Percentiles rank a stretch among this genome's conserved stretches.
phyloP scores from a whole-genome alignment of 2,888 invertebrate species.

The Phymatocera aterrima region DNA sequence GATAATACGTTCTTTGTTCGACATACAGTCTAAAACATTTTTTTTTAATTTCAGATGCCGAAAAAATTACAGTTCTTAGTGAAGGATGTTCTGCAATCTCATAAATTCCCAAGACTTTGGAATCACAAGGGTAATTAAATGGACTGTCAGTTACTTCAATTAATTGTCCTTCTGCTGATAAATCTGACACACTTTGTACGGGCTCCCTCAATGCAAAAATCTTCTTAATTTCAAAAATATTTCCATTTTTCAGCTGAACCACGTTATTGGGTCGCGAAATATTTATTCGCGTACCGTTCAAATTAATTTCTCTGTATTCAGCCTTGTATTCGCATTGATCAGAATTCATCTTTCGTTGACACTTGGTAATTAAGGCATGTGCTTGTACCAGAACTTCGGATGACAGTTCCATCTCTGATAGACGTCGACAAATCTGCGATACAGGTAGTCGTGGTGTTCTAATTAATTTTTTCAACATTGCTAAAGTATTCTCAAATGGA shows the following conservation, averaged over 20 bases:
- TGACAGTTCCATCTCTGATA: not conserved
- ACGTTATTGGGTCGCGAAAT: not conserved
- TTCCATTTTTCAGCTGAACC: not conserved
- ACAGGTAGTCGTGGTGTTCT: conserved; percentile 39
- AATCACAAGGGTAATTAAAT: conserved; percentile 45
- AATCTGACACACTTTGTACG: conserved; percentile 48
- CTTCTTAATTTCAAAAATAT: not conserved
- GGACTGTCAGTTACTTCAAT: conserved; percentile 11
- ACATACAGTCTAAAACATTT: conserved; percentile 36
- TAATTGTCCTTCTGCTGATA: conserved; percentile 15
- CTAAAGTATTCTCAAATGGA: conserved; percentile 49
- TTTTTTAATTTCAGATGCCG: not conserved
- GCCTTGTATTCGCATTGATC: not conserved
- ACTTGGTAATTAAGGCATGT: not conserved
- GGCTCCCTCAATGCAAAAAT: conserved; percentile 14
- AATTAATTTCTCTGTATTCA: not conserved
- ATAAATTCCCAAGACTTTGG: conserved; percentile 20
- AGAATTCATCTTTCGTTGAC: not conserved
- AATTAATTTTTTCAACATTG: conserved; percentile 45
- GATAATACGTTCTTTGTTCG: not conserved
- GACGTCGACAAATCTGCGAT: conserved; percentile 8
- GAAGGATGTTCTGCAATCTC: conserved; percentile 26
- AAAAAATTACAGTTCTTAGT: conserved; percentile 1
- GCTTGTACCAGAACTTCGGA: not conserved
- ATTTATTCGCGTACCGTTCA: not conserved